Evolutionary conservation across 2,888 invertebrate genomes (phyloP).

Genomic region (Sinhomidia bicolor): DNA sequence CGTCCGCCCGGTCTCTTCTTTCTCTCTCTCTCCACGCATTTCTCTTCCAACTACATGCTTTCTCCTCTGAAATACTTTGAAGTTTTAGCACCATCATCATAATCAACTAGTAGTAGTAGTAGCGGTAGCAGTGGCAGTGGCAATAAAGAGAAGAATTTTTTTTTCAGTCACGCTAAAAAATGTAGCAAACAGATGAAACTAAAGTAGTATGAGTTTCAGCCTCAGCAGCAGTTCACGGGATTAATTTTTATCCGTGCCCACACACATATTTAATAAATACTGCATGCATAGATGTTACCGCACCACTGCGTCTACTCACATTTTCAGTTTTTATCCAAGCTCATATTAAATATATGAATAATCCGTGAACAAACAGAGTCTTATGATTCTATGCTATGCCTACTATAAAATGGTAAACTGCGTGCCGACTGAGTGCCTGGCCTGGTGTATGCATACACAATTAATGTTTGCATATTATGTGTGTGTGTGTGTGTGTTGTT

Average conservation of each 20-base stretch:
- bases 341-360: neutral
- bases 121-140: neutral
- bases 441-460: conserved; percentile 23
- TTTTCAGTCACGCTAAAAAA: neutral
- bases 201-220: conserved; percentile 21
- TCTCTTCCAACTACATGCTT: neutral
- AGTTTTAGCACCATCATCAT: neutral
- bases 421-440: neutral
- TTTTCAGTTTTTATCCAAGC: neutral
- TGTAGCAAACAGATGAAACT: conserved; percentile 9
- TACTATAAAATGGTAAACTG: too few species aligned
- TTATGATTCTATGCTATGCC: neutral
- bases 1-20: too few species aligned
- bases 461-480: conserved; percentile 13
- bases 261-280: neutral
- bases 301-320: neutral
- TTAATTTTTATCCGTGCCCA: conserved; percentile 16
- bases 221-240: conserved; percentile 34
- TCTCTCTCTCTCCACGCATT: neutral
- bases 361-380: neutral
- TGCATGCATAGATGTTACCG: neutral
- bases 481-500: neutral
- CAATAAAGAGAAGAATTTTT: neutral
- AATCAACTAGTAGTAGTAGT: conserved; percentile 18
- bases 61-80: neutral